Conservation (phyloP, 2,113 vertebrate species). For the Cyanoramphus novaezelandiae region DNA sequence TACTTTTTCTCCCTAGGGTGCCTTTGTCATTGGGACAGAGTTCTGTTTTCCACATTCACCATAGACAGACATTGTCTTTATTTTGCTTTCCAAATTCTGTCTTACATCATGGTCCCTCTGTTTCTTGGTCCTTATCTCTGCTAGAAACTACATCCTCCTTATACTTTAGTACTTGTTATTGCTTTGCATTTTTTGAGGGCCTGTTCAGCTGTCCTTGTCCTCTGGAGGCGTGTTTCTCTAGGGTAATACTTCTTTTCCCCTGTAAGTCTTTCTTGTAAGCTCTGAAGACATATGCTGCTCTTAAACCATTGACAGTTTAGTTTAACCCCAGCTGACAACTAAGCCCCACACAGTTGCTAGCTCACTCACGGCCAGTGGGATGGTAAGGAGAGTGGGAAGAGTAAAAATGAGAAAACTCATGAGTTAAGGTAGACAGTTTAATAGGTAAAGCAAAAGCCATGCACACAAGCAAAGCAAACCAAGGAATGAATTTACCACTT, state of each 20-base stretch:
- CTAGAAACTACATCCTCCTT: neutral
- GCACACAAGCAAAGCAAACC: neutral
- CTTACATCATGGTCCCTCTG: neutral
- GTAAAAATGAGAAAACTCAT: neutral
- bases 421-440: neutral
- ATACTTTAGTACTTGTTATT: neutral
- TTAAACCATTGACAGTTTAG: neutral
- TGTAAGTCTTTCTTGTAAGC: neutral
- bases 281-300: neutral
- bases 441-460: neutral
- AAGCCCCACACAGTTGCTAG: neutral
- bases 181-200: neutral
- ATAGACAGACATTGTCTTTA: rapidly evolving
- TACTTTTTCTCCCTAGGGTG: neutral
- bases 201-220: neutral
- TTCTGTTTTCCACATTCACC: neutral
- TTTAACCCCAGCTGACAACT: neutral
- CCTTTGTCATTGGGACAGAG: neutral
- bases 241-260: neutral
- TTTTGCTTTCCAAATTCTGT: neutral
- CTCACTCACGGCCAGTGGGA: neutral
- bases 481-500: neutral
- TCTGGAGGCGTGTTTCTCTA: neutral
- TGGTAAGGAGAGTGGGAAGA: neutral
- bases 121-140: neutral